phyloP scores from a whole-genome alignment of 2,797 vertebrate species.

The Schizopygopsis pylzovi region DNA sequence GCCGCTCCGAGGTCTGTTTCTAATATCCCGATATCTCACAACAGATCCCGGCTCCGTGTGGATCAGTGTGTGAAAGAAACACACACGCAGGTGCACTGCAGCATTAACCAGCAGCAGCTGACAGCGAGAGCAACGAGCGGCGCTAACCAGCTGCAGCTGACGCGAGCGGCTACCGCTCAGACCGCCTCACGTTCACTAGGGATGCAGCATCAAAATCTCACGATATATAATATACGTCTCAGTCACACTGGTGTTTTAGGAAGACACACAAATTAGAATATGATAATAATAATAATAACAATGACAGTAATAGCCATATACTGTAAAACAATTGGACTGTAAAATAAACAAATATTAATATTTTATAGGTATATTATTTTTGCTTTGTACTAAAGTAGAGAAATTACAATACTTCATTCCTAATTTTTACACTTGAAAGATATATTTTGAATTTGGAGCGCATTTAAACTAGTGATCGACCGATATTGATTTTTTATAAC shows the following conservation, averaged over 20 bases:
- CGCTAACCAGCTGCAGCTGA: constrained; percentile 24
- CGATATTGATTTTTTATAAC: too few species aligned
- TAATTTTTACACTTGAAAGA: too few species aligned
- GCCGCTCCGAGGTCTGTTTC: constrained; percentile 26
- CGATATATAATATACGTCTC: neutral
- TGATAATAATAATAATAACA: neutral
- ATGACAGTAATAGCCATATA: neutral
- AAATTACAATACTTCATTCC: too few species aligned
- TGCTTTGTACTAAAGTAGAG: neutral
- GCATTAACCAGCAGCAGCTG: constrained; percentile 15
- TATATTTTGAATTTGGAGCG: neutral
- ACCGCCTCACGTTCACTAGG: neutral
- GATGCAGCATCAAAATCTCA: too few species aligned
- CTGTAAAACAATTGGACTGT: neutral
- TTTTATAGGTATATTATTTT: neutral
- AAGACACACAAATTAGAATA: neutral
- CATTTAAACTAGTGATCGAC: neutral
- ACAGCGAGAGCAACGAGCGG: neutral
- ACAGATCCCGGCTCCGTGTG: neutral
- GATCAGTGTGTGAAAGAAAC: constrained; percentile 3
- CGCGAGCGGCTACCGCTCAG: neutral
- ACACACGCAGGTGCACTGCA: constrained; percentile 22
- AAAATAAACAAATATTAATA: neutral
- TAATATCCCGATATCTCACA: constrained; percentile 15
- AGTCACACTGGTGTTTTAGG: neutral